Conservation (phyloP, 1,140 invertebrate species). For the Pseudomyrmex sp. region DNA sequence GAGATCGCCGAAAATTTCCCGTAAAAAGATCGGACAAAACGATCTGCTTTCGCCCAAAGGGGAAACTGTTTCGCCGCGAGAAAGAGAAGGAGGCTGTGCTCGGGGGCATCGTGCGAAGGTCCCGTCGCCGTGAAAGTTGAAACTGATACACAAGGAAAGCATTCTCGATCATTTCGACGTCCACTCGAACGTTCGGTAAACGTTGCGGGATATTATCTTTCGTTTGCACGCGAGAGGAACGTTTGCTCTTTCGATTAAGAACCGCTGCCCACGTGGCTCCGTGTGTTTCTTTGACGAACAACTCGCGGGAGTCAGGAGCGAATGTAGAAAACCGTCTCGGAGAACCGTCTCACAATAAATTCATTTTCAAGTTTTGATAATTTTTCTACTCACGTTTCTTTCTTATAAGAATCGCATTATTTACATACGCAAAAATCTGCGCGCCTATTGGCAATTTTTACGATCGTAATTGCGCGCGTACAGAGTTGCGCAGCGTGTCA, state of each 20-base stretch:
- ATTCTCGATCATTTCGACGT: conserved; percentile 52
- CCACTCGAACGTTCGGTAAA: conserved; percentile 54
- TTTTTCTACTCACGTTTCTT: background rate
- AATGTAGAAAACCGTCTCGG: background rate
- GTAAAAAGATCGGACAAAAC: background rate
- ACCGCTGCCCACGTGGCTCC: conserved; percentile 8
- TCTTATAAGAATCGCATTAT: background rate
- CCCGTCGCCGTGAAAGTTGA: conserved; percentile 46
- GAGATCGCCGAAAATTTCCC: conserved; percentile 27
- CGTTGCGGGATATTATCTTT: conserved; percentile 58
- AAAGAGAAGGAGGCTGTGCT: background rate
- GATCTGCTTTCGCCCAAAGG: conserved; percentile 30
- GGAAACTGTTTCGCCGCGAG: conserved; percentile 22
- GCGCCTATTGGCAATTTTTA: conserved; percentile 21
- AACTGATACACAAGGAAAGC: conserved; percentile 38
- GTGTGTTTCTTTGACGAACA: conserved; percentile 56
- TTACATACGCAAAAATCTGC: background rate
- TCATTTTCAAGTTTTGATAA: background rate
- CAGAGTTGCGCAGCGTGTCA: background rate
- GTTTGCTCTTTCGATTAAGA: conserved; percentile 65
- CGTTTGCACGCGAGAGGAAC: conserved; percentile 58
- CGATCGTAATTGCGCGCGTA: conserved; percentile 17
- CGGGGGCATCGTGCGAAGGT: conserved; percentile 13
- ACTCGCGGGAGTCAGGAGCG: background rate
- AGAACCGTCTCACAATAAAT: background rate